Evolutionary conservation across 2,797 vertebrate genomes (phyloP).

Genomic region (Sebastes steindachneri): DNA sequence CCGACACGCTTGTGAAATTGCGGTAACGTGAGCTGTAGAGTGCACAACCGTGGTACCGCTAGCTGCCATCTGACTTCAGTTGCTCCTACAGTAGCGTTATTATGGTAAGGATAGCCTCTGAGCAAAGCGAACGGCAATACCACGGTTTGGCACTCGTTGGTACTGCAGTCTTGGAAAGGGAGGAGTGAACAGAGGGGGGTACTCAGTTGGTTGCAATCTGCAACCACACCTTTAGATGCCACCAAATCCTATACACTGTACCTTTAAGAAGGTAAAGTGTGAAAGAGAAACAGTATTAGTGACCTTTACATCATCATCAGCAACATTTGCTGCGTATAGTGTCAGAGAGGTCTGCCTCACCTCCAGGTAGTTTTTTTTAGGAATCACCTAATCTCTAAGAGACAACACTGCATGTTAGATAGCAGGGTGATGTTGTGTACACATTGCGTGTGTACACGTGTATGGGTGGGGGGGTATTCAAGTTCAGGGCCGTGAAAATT

Average conservation of each 20-base stretch:
- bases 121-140: no score
- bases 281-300: neutral
- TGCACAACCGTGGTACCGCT: no score
- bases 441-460: neutral
- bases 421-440: slow-evolving; percentile 17
- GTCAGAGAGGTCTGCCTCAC: slow-evolving; percentile 3
- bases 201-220: no score
- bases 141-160: rapidly evolving
- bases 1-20: no score
- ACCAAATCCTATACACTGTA: no score
- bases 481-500: slow-evolving; percentile 47
- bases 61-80: no score
- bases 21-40: rapidly evolving
- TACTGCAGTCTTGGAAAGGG: no score
- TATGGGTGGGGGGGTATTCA: neutral
- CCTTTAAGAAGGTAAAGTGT: no score
- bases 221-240: no score
- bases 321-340: neutral
- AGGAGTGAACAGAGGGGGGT: rapidly evolving
- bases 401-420: slow-evolving; percentile 4
- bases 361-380: slow-evolving; percentile 16
- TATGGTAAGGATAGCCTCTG: no score
- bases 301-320: neutral
- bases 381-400: slow-evolving; percentile 30
- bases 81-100: no score